phyloP scores from a whole-genome alignment of 2,888 invertebrate species.

The Eupithecia subumbrata region DNA sequence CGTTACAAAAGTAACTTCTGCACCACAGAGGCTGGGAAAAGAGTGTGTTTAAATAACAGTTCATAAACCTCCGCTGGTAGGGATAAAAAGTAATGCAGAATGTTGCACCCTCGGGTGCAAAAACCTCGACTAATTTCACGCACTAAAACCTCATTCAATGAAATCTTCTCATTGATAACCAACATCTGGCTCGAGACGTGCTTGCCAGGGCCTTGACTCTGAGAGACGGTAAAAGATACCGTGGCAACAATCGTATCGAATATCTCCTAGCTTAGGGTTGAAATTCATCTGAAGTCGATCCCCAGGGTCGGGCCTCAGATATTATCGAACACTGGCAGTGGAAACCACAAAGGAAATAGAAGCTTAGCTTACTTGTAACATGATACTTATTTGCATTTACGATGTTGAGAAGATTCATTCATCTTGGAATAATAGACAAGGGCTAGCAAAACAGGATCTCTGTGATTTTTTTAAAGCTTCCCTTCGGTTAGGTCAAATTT shows the following conservation, averaged over 20 bases:
- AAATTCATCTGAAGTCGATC: background rate
- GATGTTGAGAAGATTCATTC: background rate
- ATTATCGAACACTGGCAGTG: background rate
- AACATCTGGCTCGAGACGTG: background rate
- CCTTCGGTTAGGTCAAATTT: too few relatives aligned
- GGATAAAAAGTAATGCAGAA: background rate
- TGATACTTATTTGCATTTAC: conserved; percentile 10
- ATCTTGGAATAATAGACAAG: conserved; percentile 1
- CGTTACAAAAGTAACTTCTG: too few relatives aligned
- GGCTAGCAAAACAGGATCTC: background rate
- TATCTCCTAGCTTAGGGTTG: background rate
- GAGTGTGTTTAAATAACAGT: background rate
- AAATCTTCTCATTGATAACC: background rate
- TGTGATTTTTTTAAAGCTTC: background rate
- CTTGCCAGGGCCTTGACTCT: background rate
- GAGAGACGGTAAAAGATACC: background rate
- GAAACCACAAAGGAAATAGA: conserved; percentile 27
- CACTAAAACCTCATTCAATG: background rate
- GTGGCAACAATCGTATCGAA: background rate
- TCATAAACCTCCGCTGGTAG: background rate
- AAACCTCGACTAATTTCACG: background rate
- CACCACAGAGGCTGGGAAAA: too few relatives aligned
- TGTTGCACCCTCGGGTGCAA: too few relatives aligned
- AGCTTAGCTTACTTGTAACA: conserved; percentile 24
- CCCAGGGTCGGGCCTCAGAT: background rate